A percentile compares a stretch with the other conserved stretches of the same genome.
These are phyloP conservation scores for Athetis lepigone DNA, from an alignment of 2,888 invertebrate genomes.

Conservation along the genomic window DNA sequence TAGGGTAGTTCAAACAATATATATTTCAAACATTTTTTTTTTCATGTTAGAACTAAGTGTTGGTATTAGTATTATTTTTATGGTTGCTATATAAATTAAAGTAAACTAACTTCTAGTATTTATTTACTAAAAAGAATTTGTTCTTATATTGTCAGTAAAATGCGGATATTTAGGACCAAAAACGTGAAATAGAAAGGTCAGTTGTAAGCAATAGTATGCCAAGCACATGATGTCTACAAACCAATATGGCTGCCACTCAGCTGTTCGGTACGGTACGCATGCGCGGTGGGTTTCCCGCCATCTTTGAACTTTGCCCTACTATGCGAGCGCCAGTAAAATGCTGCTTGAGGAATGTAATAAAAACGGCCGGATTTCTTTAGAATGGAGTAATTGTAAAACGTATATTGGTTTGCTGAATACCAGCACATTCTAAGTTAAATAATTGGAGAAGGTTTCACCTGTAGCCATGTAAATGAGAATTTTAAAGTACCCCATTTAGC, in stretches of 20 bases:
- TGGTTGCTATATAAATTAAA: not conserved
- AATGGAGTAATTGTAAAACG: conserved; percentile 25
- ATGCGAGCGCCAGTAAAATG: conserved; percentile 51
- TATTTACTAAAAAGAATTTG: not conserved
- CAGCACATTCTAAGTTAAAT: conserved; percentile 11
- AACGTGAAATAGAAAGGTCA: conserved; percentile 45
- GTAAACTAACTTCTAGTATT: not conserved
- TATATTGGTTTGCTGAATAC: conserved; percentile 19
- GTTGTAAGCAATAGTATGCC: conserved; percentile 56
- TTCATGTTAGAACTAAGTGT: not conserved
- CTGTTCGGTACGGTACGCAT: conserved; percentile 82
- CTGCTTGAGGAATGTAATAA: conserved; percentile 54
- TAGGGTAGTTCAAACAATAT: not conserved
- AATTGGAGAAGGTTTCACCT: conserved; percentile 1
- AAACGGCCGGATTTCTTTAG: conserved; percentile 37
- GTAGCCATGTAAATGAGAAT: conserved; percentile 21
- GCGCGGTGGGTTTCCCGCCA: conserved; percentile 86
- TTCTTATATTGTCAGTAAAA: not conserved
- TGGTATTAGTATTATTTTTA: not conserved
- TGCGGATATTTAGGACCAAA: conserved; percentile 5
- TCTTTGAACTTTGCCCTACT: conserved; percentile 74
- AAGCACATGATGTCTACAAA: conserved; percentile 67
- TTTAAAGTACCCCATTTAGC: conserved; percentile 6
- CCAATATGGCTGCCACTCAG: conserved; percentile 86
- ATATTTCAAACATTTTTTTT: not conserved